Evolutionary conservation across 2,797 vertebrate genomes (phyloP).

Genomic region (Takifugu ocellatus): DNA sequence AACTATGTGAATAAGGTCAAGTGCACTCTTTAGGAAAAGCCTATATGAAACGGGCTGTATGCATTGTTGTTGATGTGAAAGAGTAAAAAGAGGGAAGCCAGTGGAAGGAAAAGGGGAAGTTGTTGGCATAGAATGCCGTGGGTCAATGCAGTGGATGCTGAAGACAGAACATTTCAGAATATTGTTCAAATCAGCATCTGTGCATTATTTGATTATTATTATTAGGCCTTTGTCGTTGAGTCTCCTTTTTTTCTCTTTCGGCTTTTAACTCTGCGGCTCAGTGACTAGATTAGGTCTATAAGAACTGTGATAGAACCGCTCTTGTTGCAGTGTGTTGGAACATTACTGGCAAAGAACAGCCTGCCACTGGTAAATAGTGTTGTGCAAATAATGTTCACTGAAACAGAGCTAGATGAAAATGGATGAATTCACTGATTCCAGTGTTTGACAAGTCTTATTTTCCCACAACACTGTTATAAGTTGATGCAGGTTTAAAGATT

Average conservation of each 20-base stretch:
- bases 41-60: slow-evolving; percentile 30
- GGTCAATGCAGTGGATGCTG: slow-evolving; percentile 27
- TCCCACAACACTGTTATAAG: too few species aligned
- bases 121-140: slow-evolving; percentile 27
- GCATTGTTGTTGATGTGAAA: slow-evolving; percentile 38
- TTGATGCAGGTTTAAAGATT: too few species aligned
- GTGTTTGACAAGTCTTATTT: too few species aligned
- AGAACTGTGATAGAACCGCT: too few species aligned
- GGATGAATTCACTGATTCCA: too few species aligned
- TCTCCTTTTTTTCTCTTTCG: neutral
- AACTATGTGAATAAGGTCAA: slow-evolving; percentile 49
- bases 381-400: too few species aligned
- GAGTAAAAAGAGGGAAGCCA: slow-evolving; percentile 22
- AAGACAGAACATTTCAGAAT: slow-evolving; percentile 16
- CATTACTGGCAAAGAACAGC: too few species aligned
- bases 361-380: too few species aligned
- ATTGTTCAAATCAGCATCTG: neutral
- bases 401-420: neutral
- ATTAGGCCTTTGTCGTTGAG: neutral
- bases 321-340: too few species aligned
- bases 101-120: slow-evolving; percentile 22
- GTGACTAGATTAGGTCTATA: too few species aligned
- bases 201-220: neutral
- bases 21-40: slow-evolving; percentile 38
- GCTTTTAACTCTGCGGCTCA: neutral